These are phyloP conservation scores for Synergus japonicus DNA, from an alignment of 2,888 invertebrate species.

Conservation along the genomic window DNA sequence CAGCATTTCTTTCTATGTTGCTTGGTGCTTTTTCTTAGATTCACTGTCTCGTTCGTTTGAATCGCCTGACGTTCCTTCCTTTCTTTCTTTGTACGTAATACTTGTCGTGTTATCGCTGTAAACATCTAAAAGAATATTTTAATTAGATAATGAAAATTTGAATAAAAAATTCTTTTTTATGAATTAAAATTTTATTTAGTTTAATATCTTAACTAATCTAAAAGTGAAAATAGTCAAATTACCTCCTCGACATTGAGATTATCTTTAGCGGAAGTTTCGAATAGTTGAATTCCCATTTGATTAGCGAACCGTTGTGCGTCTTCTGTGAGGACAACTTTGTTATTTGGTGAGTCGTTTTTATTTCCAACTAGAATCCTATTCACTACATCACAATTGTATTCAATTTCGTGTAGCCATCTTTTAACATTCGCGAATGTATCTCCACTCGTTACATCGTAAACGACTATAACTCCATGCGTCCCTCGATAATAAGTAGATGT, in stretches of 20 bases:
- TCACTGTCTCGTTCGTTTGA: slow-evolving; percentile 83
- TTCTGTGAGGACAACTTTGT: slow-evolving; percentile 97
- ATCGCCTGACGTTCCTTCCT: slow-evolving; percentile 87
- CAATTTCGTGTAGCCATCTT: slow-evolving; percentile 99
- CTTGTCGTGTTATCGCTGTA: slow-evolving; percentile 86
- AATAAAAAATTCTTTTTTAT: too few species aligned
- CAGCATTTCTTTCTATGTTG: slow-evolving; percentile 78
- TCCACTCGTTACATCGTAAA: slow-evolving; percentile 99
- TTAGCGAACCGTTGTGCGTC: slow-evolving; percentile 98
- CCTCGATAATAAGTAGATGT: slow-evolving; percentile 99
- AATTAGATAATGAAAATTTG: background rate
- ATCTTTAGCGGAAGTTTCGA: slow-evolving; percentile 99
- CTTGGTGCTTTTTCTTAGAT: slow-evolving; percentile 83
- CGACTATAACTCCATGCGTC: slow-evolving; percentile 99
- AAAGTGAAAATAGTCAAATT: slow-evolving; percentile 61
- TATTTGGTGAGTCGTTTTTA: slow-evolving; percentile 96
- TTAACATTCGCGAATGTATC: slow-evolving; percentile 99
- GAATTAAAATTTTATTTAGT: background rate
- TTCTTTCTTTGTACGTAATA: slow-evolving; percentile 90
- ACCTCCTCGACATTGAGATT: slow-evolving; percentile 99
- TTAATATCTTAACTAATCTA: background rate
- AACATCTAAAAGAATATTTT: slow-evolving; percentile 81
- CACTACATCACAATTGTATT: slow-evolving; percentile 99
- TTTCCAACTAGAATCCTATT: slow-evolving; percentile 99
- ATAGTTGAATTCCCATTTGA: slow-evolving; percentile 97